These are phyloP conservation scores for Stratiolaelaps scimitus DNA, from an alignment of 1,140 invertebrate genomes.

Conservation along the genomic window DNA sequence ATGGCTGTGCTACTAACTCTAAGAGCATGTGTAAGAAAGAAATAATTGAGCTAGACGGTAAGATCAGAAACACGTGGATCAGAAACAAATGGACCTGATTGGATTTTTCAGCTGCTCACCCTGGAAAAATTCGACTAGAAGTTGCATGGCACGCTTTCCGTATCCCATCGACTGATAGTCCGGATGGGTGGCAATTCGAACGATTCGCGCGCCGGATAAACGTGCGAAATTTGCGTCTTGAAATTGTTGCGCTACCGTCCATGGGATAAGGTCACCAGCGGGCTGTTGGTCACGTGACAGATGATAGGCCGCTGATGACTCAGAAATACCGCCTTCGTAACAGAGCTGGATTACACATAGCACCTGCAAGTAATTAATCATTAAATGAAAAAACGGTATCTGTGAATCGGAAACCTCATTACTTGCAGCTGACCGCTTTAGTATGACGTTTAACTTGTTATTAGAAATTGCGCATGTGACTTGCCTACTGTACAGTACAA, in stretches of 20 bases:
- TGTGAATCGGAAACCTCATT: neutral
- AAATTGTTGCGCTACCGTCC: conserved; percentile 93
- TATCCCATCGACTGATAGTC: conserved; percentile 97
- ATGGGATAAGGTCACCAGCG: conserved; percentile 92
- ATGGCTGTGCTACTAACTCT: no score
- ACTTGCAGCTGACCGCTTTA: neutral
- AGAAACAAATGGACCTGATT: conserved; percentile 46
- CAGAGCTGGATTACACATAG: conserved; percentile 52
- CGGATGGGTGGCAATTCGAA: conserved; percentile 94
- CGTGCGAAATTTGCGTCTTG: conserved; percentile 84
- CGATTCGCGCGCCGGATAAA: conserved; percentile 75
- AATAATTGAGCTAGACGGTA: no score
- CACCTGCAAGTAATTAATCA: conserved; percentile 15
- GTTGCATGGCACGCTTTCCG: conserved; percentile 64
- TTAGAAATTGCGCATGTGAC: no score
- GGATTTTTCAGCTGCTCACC: conserved; percentile 47
- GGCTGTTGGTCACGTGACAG: conserved; percentile 72
- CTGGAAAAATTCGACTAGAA: conserved; percentile 77
- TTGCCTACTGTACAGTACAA: no score
- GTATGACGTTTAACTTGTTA: no score
- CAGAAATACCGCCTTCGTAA: conserved; percentile 85
- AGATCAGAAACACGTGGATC: conserved; percentile 48
- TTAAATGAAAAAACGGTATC: conserved; percentile 28
- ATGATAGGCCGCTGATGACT: conserved; percentile 59
- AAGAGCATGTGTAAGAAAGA: no score